These are phyloP conservation scores for Actinostola sp. DNA, from an alignment of 92 coral and sea anemone genomes.

Conservation along the genomic window DNA sequence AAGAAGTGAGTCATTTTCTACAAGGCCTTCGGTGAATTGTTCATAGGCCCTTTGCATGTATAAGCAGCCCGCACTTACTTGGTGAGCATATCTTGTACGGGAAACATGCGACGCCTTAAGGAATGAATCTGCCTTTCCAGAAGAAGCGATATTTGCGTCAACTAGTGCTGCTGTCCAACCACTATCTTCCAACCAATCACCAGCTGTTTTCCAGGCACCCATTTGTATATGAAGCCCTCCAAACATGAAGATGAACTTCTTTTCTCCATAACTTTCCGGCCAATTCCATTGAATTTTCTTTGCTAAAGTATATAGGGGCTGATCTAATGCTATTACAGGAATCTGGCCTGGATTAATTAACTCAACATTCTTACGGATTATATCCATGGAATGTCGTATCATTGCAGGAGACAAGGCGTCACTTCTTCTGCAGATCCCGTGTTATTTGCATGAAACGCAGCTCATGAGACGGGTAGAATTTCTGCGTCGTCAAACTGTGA, in stretches of 20 bases:
- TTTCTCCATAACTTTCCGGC: constrained; percentile 40
- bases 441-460: constrained; percentile 61
- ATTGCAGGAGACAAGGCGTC: constrained; percentile 69
- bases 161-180: constrained; percentile 58
- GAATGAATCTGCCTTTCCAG: constrained; percentile 70
- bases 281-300: constrained; percentile 68
- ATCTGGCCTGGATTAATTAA: constrained; percentile 51
- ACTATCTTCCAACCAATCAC: constrained; percentile 55
- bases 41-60: constrained; percentile 38
- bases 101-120: constrained; percentile 44
- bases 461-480: constrained; percentile 60
- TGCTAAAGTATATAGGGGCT: constrained; percentile 59
- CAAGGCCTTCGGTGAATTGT: neutral
- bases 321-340: constrained; percentile 66
- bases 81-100: constrained; percentile 27
- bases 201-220: constrained; percentile 49
- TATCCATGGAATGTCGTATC: constrained; percentile 68
- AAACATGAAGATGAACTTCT: constrained; percentile 66
- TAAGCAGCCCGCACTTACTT: constrained; percentile 40
- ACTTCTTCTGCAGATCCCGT: too few relatives aligned
- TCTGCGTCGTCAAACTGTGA: constrained; percentile 47
- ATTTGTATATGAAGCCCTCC: constrained; percentile 58
- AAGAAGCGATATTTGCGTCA: constrained; percentile 55
- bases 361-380: constrained; percentile 38
- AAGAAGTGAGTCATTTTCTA: constrained; percentile 12